These are phyloP conservation scores for Catagonus wagneri DNA, from an alignment of 2,113 vertebrate species.

Conservation along the genomic window DNA sequence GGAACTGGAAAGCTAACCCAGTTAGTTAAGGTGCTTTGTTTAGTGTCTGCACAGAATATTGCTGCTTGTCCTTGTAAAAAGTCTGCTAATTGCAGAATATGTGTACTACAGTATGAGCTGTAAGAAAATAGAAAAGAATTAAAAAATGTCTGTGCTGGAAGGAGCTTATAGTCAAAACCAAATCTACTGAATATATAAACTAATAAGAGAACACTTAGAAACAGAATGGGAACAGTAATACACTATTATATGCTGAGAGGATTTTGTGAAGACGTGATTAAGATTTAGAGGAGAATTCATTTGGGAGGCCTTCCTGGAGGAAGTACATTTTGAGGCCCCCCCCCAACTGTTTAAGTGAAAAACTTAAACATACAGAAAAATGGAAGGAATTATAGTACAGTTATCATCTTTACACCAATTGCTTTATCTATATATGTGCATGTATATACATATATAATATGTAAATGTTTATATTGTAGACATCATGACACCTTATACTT, in stretches of 20 bases:
- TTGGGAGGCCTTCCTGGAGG: constrained; percentile 27
- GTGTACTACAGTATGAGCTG: not conserved
- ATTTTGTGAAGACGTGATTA: not conserved
- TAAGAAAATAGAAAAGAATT: constrained; percentile 25
- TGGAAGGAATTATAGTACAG: not conserved
- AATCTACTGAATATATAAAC: not conserved
- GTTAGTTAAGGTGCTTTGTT: constrained; percentile 21
- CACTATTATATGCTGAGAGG: not conserved
- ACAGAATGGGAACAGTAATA: not conserved
- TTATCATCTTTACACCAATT: not conserved
- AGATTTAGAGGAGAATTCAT: not conserved
- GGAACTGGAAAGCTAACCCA: constrained; percentile 36
- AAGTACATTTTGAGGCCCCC: not conserved
- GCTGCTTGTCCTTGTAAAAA: constrained; percentile 26
- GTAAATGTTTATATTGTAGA: constrained; percentile 12
- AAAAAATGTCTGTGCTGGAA: not conserved
- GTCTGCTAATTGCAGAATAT: constrained; percentile 15
- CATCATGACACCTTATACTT: not conserved
- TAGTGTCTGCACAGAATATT: not conserved
- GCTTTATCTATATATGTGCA: not conserved
- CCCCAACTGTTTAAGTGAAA: not conserved
- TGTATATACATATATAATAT: not conserved
- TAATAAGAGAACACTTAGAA: constrained; percentile 35
- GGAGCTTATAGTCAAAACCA: not conserved
- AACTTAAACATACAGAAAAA: constrained; percentile 45